Conservation (phyloP, 1,140 invertebrate species). For the Zaprionus lachaisei region DNA sequence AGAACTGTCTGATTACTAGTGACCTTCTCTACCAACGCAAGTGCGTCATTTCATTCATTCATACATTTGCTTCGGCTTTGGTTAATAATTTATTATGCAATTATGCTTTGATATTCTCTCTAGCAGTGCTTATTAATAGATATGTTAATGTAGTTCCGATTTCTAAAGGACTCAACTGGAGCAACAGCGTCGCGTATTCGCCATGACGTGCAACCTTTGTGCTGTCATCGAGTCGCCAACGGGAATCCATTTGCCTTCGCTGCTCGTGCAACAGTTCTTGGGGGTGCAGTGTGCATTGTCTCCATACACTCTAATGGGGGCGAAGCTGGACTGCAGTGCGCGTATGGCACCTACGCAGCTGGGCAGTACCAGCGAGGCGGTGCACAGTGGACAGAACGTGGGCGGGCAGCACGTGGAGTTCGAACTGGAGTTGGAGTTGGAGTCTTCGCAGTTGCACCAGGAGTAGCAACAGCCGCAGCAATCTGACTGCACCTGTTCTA, state of each 20-base stretch:
- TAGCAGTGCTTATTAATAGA: not conserved
- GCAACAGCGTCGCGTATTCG: conserved; percentile 27
- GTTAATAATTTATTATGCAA: conserved; percentile 4
- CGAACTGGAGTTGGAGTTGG: not conserved
- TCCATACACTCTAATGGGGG: not conserved
- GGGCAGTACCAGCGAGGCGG: conserved; percentile 61
- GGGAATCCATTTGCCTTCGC: conserved; percentile 1
- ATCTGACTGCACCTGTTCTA: not conserved
- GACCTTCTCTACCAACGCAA: not conserved
- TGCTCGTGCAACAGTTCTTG: conserved; percentile 28
- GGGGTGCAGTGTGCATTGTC: not conserved
- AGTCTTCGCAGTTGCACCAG: not conserved
- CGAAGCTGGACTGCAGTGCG: conserved; percentile 48
- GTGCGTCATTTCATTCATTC: not conserved
- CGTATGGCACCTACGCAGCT: conserved; percentile 77
- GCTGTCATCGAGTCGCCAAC: conserved; percentile 5
- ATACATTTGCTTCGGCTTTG: not conserved
- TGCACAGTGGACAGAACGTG: conserved; percentile 35
- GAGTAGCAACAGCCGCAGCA: conserved; percentile 8
- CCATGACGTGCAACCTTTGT: conserved; percentile 19
- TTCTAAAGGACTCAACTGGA: conserved; percentile 11
- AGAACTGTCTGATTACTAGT: not conserved
- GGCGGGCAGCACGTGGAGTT: conserved; percentile 5
- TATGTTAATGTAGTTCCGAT: conserved; percentile 2
- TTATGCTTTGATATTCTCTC: not conserved